A percentile compares a stretch with the other conserved stretches of the same genome.
Evolutionary conservation across 2,113 vertebrate species (phyloP).

Genomic region (Typhlomys cinereus): DNA sequence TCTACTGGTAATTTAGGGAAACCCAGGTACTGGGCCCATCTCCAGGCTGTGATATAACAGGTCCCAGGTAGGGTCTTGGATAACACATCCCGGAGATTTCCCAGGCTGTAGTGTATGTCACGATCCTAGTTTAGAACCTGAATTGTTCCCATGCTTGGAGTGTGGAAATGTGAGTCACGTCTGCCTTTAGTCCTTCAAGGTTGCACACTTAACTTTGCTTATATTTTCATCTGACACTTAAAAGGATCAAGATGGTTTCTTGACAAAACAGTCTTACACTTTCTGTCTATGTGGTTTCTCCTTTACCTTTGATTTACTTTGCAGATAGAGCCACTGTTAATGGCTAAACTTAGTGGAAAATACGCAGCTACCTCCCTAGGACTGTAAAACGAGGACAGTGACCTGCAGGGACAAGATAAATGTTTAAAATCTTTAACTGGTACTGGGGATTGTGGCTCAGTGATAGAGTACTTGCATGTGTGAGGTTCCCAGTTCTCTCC

Average conservation of each 20-base stretch:
- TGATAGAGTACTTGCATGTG: neutral
- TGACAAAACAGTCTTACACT: neutral
- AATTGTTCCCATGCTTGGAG: neutral
- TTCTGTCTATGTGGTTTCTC: neutral
- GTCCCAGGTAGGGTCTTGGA: neutral
- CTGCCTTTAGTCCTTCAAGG: neutral
- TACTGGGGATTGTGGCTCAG: neutral
- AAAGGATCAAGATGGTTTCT: slow-evolving; percentile 1
- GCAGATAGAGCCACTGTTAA: neutral
- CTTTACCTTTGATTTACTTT: slow-evolving; percentile 12
- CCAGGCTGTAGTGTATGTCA: neutral
- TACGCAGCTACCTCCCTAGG: neutral
- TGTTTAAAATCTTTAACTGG: neutral
- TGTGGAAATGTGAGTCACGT: neutral
- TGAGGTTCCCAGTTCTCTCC: neutral
- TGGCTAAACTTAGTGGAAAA: slow-evolving; percentile 28
- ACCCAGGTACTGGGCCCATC: too few relatives aligned
- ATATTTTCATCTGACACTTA: slow-evolving; percentile 18
- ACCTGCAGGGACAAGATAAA: neutral
- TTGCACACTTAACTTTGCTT: neutral
- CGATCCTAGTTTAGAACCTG: neutral
- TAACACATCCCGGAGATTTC: neutral
- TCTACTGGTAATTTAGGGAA: too few relatives aligned
- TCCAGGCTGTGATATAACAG: neutral
- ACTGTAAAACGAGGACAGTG: slow-evolving; percentile 5